These are phyloP conservation scores for Sakesphorus luctuosus DNA, from an alignment of 2,113 vertebrate genomes.

Conservation along the genomic window DNA sequence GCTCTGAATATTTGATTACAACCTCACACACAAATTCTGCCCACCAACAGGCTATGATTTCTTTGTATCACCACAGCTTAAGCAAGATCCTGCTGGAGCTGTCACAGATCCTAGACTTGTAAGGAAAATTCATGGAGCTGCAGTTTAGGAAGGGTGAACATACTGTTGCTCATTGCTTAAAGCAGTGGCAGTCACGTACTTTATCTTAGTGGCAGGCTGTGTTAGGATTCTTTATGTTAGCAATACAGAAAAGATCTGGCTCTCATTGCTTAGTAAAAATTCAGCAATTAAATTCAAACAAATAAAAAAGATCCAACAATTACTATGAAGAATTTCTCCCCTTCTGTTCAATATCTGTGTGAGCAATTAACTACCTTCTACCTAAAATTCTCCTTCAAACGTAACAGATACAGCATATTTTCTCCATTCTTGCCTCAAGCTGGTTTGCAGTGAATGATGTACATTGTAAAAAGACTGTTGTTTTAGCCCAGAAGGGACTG, in stretches of 20 bases:
- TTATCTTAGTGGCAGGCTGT: not conserved
- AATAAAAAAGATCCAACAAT: not conserved
- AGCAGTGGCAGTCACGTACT: not conserved
- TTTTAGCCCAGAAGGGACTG: constrained; percentile 1
- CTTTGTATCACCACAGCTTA: not conserved
- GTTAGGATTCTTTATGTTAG: not conserved
- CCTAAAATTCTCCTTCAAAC: not conserved
- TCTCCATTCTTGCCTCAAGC: not conserved
- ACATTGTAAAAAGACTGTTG: not conserved
- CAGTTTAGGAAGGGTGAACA: not conserved
- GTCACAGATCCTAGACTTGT: not conserved
- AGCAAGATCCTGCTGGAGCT: not conserved
- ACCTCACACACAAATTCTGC: not conserved
- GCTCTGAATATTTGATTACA: constrained; percentile 4
- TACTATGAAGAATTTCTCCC: not conserved
- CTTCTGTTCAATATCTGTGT: not conserved
- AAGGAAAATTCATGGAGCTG: not conserved
- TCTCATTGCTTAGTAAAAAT: not conserved
- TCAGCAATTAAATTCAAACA: not conserved
- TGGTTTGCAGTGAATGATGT: not conserved
- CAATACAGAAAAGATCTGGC: not conserved
- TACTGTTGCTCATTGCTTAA: not conserved
- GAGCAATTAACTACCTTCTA: not conserved
- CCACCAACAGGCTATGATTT: not conserved
- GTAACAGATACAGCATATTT: not conserved